These are phyloP conservation scores for Drosophila micromelanica DNA, from an alignment of 1,140 invertebrate species.

Conservation along the genomic window DNA sequence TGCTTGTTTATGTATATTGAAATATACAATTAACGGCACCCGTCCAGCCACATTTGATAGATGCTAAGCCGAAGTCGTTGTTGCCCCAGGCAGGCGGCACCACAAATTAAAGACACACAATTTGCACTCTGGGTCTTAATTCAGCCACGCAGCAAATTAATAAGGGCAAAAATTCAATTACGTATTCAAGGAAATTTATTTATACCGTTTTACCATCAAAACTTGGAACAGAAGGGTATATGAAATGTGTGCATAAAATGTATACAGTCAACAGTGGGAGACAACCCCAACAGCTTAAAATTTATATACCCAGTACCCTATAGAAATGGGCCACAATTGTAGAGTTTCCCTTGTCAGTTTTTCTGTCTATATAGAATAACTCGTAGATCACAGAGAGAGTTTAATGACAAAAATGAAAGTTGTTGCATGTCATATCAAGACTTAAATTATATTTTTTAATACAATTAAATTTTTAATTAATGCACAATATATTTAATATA, in stretches of 20 bases:
- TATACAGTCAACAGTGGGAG: not conserved
- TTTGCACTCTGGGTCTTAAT: conserved; percentile 20
- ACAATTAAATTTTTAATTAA: too few species aligned
- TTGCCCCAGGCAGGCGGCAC: not conserved
- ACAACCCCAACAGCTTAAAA: too few species aligned
- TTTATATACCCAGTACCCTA: too few species aligned
- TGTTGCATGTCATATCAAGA: too few species aligned
- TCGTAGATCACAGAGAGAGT: too few species aligned
- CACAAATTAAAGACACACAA: conserved; percentile 18
- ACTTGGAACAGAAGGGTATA: too few species aligned
- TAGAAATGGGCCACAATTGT: too few species aligned
- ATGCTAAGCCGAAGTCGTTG: conserved; percentile 11
- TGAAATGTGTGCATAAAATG: not conserved
- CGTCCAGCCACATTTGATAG: conserved; percentile 17
- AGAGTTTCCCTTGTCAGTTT: too few species aligned
- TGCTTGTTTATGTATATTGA: not conserved
- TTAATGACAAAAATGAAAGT: too few species aligned
- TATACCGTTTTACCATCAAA: not conserved
- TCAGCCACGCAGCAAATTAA: conserved; percentile 23
- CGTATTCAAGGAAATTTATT: not conserved
- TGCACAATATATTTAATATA: too few species aligned
- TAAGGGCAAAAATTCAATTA: conserved; percentile 21
- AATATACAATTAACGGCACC: conserved; percentile 66
- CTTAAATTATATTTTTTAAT: too few species aligned
- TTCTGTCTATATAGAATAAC: too few species aligned